Evolutionary conservation across 1,140 invertebrate genomes (phyloP), one percentile per base, ranked within the genome.

Genomic region (Bombus polaris): DNA sequence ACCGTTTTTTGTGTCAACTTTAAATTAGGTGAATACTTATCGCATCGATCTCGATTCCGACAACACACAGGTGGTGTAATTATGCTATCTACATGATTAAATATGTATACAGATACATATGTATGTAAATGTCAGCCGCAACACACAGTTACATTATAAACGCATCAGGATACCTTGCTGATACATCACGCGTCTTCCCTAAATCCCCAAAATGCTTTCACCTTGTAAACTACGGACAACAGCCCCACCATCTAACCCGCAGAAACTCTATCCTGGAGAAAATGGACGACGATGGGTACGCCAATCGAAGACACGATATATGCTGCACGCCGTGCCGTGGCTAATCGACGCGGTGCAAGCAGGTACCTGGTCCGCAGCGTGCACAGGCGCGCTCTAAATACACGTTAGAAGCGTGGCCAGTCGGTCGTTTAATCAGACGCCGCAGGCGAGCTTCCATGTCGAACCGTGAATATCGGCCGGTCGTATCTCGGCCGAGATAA

Each of bases 401-500:
- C 87, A 93, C 83, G 89, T 89, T 91, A 88, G 86, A 87, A 81
- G 82, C 81, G 87, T 87, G 87, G 87, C 85, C 89, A 73, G 75
- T 89, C 88, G 92, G 86, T 83, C 90, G 87, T 92, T 93, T 93
- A 94, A 93, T 94, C 93, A 91, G 83, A 87, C 87, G 87, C 88
- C 88, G 89, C 83, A 89, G 92, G 89, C 90, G 89, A 92, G 89
- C 91, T 88, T 93, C 91, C 90, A 94, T 90, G 90, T 92, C 88
- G 89, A 94, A 94, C 91, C 93, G 93, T 94, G 94, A 95, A 94
- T 95, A 95, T 95, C 94, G 90, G 88, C 81, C 88, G 72, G 74
- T 89, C 82, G 89, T 93, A 94, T 94, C 94, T 94, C 83, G 78
- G 57, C 66, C 65, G 74, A 79, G 94, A 95, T 95, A 93, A 92